These are phyloP conservation scores for Caenorhabditis angaria DNA, from an alignment of 2,888 invertebrate species.

Conservation along the genomic window DNA sequence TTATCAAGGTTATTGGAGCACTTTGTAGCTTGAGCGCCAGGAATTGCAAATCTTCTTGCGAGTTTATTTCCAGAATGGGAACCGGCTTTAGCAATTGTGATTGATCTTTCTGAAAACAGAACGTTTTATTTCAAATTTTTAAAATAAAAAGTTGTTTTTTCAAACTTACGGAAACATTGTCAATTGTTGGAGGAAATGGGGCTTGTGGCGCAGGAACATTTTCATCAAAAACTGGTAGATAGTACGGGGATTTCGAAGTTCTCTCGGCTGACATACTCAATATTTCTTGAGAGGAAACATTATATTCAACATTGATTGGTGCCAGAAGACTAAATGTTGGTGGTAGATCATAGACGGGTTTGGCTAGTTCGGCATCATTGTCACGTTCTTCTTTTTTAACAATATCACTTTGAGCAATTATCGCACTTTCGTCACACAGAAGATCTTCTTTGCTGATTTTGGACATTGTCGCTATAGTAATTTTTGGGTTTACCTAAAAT, in stretches of 20 bases:
- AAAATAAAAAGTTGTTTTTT: too few species aligned
- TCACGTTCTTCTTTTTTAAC: background rate
- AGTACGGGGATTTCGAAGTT: conserved; percentile 32
- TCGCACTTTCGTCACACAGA: too few species aligned
- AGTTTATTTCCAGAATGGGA: conserved; percentile 80
- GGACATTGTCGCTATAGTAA: too few species aligned
- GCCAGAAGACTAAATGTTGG: conserved; percentile 63
- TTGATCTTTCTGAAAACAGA: conserved; percentile 11
- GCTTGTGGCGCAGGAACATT: conserved; percentile 43
- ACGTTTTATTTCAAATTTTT: too few species aligned
- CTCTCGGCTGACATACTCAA: conserved; percentile 37
- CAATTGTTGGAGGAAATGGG: conserved; percentile 39
- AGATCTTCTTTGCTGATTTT: too few species aligned
- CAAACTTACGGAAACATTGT: background rate
- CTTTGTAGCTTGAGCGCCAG: conserved; percentile 93
- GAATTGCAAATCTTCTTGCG: conserved; percentile 95
- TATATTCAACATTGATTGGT: conserved; percentile 69
- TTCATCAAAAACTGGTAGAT: conserved; percentile 65
- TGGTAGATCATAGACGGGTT: conserved; percentile 48
- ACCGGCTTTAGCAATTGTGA: conserved; percentile 46
- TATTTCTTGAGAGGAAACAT: conserved; percentile 73
- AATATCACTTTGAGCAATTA: background rate
- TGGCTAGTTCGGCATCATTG: background rate
- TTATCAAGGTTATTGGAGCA: conserved; percentile 94
- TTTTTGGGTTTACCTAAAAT: too few species aligned